phyloP scores from a whole-genome alignment of 2,888 invertebrate genomes.

The Chalcis sispes region DNA sequence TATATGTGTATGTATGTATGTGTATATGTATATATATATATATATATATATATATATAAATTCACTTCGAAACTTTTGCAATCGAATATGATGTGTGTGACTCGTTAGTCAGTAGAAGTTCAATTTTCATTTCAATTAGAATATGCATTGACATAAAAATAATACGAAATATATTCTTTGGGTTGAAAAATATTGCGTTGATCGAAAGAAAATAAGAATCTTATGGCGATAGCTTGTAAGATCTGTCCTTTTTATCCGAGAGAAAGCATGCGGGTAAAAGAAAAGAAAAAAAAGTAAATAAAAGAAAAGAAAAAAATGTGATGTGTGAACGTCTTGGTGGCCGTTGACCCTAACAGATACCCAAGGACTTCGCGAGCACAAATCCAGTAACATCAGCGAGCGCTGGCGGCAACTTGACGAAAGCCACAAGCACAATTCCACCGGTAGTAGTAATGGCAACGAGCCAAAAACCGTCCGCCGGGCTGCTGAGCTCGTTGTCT shows the following conservation, averaged over 20 bases:
- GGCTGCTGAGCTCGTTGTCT: slow-evolving; percentile 32
- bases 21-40: too few relatives aligned
- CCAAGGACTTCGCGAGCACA: slow-evolving; percentile 78
- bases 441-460: slow-evolving; percentile 70
- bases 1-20: too few relatives aligned
- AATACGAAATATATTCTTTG: slow-evolving; percentile 10
- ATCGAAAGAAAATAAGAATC: not conserved
- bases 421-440: slow-evolving; percentile 70
- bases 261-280: slow-evolving; percentile 16
- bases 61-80: slow-evolving; percentile 3
- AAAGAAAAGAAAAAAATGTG: slow-evolving; percentile 38
- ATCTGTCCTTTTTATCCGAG: too few relatives aligned
- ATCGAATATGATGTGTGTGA: slow-evolving; percentile 38
- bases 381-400: slow-evolving; percentile 61
- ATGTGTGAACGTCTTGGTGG: slow-evolving; percentile 57
- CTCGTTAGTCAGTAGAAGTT: slow-evolving; percentile 49
- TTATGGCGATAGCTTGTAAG: slow-evolving; percentile 11
- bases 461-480: slow-evolving; percentile 65
- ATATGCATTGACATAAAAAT: slow-evolving; percentile 17
- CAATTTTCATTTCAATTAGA: slow-evolving; percentile 26
- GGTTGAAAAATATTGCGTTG: slow-evolving; percentile 20
- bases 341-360: slow-evolving; percentile 78
- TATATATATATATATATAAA: too few relatives aligned
- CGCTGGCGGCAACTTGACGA: slow-evolving; percentile 65
- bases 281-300: slow-evolving; percentile 38